These are phyloP conservation scores for Mesocricetus auratus DNA, from an alignment of 2,113 vertebrate genomes.

Conservation along the genomic window DNA sequence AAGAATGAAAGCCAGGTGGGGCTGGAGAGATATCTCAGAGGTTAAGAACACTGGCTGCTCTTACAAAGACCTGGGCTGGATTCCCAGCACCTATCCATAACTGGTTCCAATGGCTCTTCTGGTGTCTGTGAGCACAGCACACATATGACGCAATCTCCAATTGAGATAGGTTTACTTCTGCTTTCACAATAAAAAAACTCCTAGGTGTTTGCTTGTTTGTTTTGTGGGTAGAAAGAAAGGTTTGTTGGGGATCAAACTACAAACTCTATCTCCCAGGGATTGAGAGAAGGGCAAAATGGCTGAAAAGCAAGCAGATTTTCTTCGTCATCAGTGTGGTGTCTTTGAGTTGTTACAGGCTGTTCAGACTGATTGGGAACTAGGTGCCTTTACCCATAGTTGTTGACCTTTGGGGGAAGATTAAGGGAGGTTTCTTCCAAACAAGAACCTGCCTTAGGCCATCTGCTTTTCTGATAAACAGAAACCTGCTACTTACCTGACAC, in stretches of 20 bases:
- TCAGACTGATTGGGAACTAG: neutral
- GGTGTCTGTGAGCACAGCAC: neutral
- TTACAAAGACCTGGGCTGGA: neutral
- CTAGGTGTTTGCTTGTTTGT: too few species aligned
- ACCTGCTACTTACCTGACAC: neutral
- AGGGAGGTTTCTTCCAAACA: neutral
- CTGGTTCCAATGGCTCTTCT: neutral
- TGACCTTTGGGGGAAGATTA: neutral
- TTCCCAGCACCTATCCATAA: neutral
- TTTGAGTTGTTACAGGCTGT: neutral
- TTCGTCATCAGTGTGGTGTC: neutral
- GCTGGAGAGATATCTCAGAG: neutral
- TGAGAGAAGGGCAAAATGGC: neutral
- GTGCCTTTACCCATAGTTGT: neutral
- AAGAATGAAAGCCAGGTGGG: neutral
- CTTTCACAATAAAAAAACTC: neutral
- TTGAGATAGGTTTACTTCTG: neutral
- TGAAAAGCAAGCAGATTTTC: neutral
- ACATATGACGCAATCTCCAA: neutral
- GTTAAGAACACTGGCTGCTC: neutral
- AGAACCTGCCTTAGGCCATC: neutral
- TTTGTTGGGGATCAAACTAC: neutral
- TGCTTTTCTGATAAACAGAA: neutral
- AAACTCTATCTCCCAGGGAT: neutral
- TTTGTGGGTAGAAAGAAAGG: neutral